These are phyloP conservation scores for Pomacea maculata DNA, from an alignment of 1,140 invertebrate species.

Conservation along the genomic window DNA sequence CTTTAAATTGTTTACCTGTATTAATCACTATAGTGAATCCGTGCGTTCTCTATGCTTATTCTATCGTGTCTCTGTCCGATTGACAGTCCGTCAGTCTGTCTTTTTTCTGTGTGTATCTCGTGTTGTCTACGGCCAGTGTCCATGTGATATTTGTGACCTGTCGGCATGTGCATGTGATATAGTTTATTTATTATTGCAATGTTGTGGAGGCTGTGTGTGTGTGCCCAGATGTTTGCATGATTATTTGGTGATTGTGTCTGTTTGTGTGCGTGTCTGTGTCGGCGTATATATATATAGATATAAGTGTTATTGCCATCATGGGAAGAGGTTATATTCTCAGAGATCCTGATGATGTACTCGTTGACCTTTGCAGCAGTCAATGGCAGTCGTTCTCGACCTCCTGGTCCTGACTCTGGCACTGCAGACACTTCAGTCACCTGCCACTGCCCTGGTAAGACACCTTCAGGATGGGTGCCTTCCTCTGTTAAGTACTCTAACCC, in stretches of 20 bases:
- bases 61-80: background rate
- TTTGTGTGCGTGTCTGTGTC: background rate
- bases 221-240: too few relatives aligned
- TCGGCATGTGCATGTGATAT: too few relatives aligned
- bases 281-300: background rate
- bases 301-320: background rate
- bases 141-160: too few relatives aligned
- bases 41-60: background rate
- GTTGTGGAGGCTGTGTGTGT: background rate
- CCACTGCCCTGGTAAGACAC: too few relatives aligned
- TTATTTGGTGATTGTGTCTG: background rate
- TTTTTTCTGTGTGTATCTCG: background rate
- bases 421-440: too few relatives aligned
- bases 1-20: too few relatives aligned
- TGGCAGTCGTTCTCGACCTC: too few relatives aligned
- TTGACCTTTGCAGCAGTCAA: too few relatives aligned
- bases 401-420: too few relatives aligned
- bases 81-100: background rate
- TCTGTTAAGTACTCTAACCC: too few relatives aligned
- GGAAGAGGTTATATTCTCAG: background rate
- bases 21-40: background rate
- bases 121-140: background rate
- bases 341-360: too few relatives aligned
- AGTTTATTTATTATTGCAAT: background rate
- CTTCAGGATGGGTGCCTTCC: too few relatives aligned